These are phyloP conservation scores for Drosophila kambysellisi DNA, from an alignment of 2,888 invertebrate species.

Conservation along the genomic window DNA sequence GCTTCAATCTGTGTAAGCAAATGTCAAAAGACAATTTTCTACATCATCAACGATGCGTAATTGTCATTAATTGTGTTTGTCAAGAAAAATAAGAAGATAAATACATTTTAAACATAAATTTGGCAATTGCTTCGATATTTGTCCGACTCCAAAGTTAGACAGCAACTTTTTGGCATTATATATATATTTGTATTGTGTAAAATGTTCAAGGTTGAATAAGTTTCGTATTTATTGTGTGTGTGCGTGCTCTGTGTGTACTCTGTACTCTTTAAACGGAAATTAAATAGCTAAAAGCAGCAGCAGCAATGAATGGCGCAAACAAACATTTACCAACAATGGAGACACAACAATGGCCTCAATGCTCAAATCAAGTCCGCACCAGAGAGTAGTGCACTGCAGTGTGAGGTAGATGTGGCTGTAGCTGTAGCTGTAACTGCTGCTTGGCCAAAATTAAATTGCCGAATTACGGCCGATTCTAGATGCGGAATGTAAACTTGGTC, in stretches of 20 bases:
- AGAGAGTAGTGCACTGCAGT: slow-evolving; percentile 5
- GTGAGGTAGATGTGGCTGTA: slow-evolving; percentile 3
- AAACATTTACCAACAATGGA: slow-evolving; percentile 46
- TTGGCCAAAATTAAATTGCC: slow-evolving; percentile 62
- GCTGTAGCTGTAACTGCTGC: slow-evolving; percentile 17
- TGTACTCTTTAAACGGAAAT: slow-evolving; percentile 51
- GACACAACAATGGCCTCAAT: slow-evolving; percentile 18
- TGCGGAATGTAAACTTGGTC: slow-evolving; percentile 38
- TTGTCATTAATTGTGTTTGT: slow-evolving; percentile 71
- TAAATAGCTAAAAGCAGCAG: slow-evolving; percentile 29
- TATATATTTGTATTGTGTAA: slow-evolving; percentile 55
- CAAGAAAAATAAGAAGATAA: slow-evolving; percentile 17
- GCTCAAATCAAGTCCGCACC: slow-evolving; percentile 1
- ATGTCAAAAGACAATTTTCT: slow-evolving; percentile 47
- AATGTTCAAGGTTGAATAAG: slow-evolving; percentile 71
- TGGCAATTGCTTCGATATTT: slow-evolving; percentile 47
- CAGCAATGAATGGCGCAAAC: slow-evolving; percentile 48
- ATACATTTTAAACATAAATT: slow-evolving; percentile 58
- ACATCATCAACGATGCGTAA: slow-evolving; percentile 69
- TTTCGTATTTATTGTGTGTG: slow-evolving; percentile 45
- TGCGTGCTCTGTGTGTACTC: slow-evolving; percentile 17
- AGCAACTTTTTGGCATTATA: slow-evolving; percentile 42
- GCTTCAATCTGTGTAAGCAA: slow-evolving; percentile 31
- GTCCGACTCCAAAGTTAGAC: slow-evolving; percentile 38
- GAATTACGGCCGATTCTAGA: slow-evolving; percentile 52